These are phyloP conservation scores for Dasyurus viverrinus DNA, from an alignment of 2,113 vertebrate genomes.

Conservation along the genomic window DNA sequence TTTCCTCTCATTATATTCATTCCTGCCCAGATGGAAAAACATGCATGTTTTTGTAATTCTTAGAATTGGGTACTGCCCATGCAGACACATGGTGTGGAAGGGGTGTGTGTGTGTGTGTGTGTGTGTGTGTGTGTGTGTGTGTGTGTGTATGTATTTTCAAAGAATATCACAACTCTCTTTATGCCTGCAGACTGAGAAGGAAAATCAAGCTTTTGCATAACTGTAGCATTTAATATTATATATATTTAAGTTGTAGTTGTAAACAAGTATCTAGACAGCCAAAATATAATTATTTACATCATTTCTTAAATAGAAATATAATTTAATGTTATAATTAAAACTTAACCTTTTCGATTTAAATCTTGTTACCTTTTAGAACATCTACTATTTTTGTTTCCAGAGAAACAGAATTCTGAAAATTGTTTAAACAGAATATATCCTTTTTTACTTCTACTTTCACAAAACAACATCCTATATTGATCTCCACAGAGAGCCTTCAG, in stretches of 20 bases:
- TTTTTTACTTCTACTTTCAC: background rate
- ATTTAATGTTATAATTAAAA: constrained; percentile 25
- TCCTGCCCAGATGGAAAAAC: constrained; percentile 40
- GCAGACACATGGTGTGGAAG: constrained; percentile 8
- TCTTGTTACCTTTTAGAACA: constrained; percentile 22
- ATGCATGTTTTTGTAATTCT: constrained; percentile 63
- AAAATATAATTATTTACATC: constrained; percentile 36
- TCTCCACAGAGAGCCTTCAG: background rate
- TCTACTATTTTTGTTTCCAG: background rate
- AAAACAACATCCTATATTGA: background rate
- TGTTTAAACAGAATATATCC: background rate
- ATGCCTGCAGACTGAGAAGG: constrained; percentile 24
- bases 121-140: no score
- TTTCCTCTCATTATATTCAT: constrained; percentile 52
- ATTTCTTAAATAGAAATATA: constrained; percentile 52
- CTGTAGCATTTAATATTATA: constrained; percentile 46
- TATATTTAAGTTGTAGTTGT: constrained; percentile 43
- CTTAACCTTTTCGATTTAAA: constrained; percentile 41
- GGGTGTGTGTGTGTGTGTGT: background rate
- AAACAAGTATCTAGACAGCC: constrained; percentile 41
- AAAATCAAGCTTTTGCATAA: constrained; percentile 46
- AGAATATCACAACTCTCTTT: background rate
- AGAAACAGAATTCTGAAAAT: constrained; percentile 9
- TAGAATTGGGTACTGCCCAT: constrained; percentile 55
- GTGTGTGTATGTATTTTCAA: constrained; percentile 39